Conservation (phyloP, 2,888 invertebrate species). For the Agrochola circellaris region DNA sequence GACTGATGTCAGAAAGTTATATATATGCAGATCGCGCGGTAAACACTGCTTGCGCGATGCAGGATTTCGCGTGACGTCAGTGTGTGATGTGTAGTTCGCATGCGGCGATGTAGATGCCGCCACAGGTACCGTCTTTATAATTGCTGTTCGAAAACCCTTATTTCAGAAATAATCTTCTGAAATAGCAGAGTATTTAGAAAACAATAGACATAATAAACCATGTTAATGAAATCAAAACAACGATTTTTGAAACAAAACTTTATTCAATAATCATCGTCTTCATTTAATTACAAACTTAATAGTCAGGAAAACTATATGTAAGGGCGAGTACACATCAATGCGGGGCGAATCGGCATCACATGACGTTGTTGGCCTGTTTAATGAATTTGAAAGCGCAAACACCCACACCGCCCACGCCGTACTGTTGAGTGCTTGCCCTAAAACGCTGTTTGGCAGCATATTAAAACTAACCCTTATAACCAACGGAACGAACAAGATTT, state of each 20-base stretch:
- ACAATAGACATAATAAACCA: background rate
- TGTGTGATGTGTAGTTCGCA: too few species aligned
- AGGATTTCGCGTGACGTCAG: too few species aligned
- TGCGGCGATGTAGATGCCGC: too few species aligned
- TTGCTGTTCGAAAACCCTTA: background rate
- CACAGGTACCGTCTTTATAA: too few species aligned
- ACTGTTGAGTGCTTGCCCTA: conserved; percentile 5
- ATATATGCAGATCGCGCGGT: too few species aligned
- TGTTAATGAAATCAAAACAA: conserved; percentile 41
- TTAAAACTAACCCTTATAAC: conserved; percentile 33
- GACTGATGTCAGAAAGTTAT: too few species aligned
- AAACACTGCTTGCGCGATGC: too few species aligned
- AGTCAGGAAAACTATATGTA: conserved; percentile 66
- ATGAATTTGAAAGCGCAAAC: background rate
- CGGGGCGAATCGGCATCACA: too few species aligned
- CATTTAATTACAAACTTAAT: conserved; percentile 77
- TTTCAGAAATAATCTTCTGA: background rate
- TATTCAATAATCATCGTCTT: conserved; percentile 75
- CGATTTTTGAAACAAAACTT: conserved; percentile 75
- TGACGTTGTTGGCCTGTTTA: background rate
- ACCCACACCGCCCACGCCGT: background rate
- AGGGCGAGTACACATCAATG: conserved; percentile 61
- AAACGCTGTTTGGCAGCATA: conserved; percentile 1
- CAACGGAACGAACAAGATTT: conserved; percentile 26
- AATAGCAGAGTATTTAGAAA: background rate